phyloP scores from a whole-genome alignment of 2,113 vertebrate genomes.

The human (Homo sapiens) region DNA sequence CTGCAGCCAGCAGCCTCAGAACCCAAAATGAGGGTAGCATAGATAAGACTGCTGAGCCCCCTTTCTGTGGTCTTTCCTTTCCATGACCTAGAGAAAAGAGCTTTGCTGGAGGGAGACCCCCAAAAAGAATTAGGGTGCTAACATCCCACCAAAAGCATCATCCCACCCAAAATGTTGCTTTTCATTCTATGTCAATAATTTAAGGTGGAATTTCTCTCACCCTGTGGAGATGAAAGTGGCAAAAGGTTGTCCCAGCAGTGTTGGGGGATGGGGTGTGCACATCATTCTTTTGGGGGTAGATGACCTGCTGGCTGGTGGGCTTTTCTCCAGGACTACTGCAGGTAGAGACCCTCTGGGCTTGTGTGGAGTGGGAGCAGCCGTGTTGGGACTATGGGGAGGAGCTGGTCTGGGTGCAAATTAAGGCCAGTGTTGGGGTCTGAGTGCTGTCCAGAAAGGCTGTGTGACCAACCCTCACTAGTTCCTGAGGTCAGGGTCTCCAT shows the following conservation, averaged over 20 bases:
- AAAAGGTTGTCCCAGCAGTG: background rate
- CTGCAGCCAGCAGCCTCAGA: constrained; percentile 7
- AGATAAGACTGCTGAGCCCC: background rate
- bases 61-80: background rate
- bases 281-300: background rate
- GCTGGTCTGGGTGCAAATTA: background rate
- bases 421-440: background rate
- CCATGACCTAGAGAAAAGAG: background rate
- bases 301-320: background rate
- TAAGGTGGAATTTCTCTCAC: background rate
- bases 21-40: background rate
- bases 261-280: background rate
- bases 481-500: background rate
- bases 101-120: constrained; percentile 3
- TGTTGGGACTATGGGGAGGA: background rate
- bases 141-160: background rate
- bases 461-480: background rate
- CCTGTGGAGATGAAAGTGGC: background rate
- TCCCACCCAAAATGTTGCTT: background rate
- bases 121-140: background rate
- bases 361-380: background rate
- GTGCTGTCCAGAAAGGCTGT: background rate
- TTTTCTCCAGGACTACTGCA: background rate
- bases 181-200: constrained; percentile 10
- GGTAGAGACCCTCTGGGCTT: background rate